Base-by-base conservation (phyloP, 2,888 invertebrate species). In the Sepiola atlantica region DNA sequence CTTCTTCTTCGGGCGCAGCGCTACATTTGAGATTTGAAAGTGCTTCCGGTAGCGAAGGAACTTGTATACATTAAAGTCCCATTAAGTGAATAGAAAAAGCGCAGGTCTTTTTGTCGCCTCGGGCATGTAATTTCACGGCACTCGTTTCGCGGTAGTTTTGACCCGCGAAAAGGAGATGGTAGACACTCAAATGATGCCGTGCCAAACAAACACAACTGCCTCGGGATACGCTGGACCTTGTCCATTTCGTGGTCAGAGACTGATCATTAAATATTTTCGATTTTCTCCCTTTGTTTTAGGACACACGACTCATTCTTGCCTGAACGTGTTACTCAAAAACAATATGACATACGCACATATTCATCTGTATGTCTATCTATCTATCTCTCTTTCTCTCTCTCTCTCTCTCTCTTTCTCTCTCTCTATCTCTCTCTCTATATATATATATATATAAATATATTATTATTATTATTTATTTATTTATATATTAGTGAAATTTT, bases 171-270 rank as follows among this genome's bases (percentile, higher is more conserved):
- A 77, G n/a, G n/a, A 77, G 77, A n/a, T 77, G 77, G n/a, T 77
- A 77, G 77, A n/a, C n/a, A 0, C 0, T 77, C n/a, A 12, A n/a
- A 77, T 77, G 77, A n/a, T n/a, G 3, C 77, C n/a, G 4, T 32
- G 12, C 77, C 77, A 77, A 77, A 77, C n/a, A n/a, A n/a, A n/a
- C 16, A n/a, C n/a, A n/a, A 77, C n/a, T 16, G 77, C 77, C n/a
- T n/a, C 77, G n/a, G 77, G 77, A 16, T 77, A n/a, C n/a, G 77
- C 77, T 77, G 77, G 77, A n/a, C n/a, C n/a, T 77, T 18, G 77
- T 77, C 77, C n/a, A 77, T n/a, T 77, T 77, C n/a, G 77, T 77
- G 77, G 77, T 77, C 77, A 77, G 77, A 77, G 77, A 8, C n/a
- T 16, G 77, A 77, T 32, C 77, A 77, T 77, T 77, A 77, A 77